Percentiles rank a stretch among this genome's conserved stretches.
These are phyloP conservation scores for Nephrotoma flavescens DNA, from an alignment of 2,888 invertebrate genomes.

Conservation along the genomic window DNA sequence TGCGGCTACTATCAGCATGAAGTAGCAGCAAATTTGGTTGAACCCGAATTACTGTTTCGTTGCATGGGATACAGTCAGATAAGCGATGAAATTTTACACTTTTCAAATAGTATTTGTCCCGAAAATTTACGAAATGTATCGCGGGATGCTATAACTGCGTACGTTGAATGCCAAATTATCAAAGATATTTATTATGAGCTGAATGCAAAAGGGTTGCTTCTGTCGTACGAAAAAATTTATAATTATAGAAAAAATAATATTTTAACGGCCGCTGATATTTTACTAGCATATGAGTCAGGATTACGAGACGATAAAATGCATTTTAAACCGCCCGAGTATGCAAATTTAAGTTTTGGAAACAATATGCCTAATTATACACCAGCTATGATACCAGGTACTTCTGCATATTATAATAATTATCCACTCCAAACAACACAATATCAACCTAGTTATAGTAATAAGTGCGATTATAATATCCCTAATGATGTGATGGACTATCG, in stretches of 20 bases:
- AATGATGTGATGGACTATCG: background rate
- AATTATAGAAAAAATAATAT: conserved; percentile 26
- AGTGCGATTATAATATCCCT: background rate
- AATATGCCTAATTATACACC: background rate
- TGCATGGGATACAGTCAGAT: conserved; percentile 68
- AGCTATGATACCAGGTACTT: background rate
- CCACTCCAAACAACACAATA: background rate
- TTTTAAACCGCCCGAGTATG: background rate
- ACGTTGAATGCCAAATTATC: conserved; percentile 77
- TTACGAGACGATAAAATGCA: background rate
- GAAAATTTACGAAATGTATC: conserved; percentile 67
- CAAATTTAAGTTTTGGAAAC: background rate
- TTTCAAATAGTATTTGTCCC: conserved; percentile 66
- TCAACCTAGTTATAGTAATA: conserved; percentile 1
- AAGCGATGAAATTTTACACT: conserved; percentile 35
- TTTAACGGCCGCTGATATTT: conserved; percentile 14
- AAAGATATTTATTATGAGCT: conserved; percentile 57
- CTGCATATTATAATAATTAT: background rate
- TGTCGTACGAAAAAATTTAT: conserved; percentile 51
- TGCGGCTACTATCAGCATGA: conserved; percentile 81
- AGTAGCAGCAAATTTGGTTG: conserved; percentile 63
- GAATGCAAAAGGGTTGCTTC: conserved; percentile 38
- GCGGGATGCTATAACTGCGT: conserved; percentile 70
- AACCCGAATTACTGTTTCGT: conserved; percentile 60
- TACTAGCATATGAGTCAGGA: background rate